Base-by-base conservation (phyloP, 2,113 vertebrate genomes). In the Dascyllus trimaculatus region DNA sequence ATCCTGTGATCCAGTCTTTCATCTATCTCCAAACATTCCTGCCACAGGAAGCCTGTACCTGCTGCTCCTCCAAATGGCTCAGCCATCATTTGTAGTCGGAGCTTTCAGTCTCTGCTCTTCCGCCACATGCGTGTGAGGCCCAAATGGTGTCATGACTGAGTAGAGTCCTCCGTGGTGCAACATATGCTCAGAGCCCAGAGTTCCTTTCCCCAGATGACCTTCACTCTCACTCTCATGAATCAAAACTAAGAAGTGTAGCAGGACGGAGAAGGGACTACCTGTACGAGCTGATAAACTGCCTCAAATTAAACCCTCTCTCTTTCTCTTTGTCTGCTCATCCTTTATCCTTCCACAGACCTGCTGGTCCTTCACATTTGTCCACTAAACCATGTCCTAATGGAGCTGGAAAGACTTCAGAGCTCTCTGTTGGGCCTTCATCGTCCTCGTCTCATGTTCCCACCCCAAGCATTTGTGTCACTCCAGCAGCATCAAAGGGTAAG, bases 31-130 rank as follows among this genome's bases (percentile, higher is more conserved):
- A 86, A 35, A 62, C 78, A 52, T 59, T 71, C 57, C 45, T 84
- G 81, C 89, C 80, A 40, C 89, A 93, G 92, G 91, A 83, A 43
- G 67, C 88, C 80, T 63, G 60, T 87, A 71, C 87, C 80, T 67
- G 86, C 90, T 80, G 75, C 88, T 88, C 78, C 63, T 87, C 86
- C 86, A 78, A 91, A 92, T 81, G 81, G 60, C 88, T 76, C 85
- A 14, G 59, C 76, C 81, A 35, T 78, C 68, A 79, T 81, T 86
- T 70, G 82, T 65, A 72, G 82, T 88, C 79, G 14, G 35, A 66
- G 77, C 71, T 45, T 51, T 56, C 51, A 13, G 59, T 46, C 71
- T 57, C 72, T 78, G 25, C 63, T 46, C 59, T 73, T 81, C 63
- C 82, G 38, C 81, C 86, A 72, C 85, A 81, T 72, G 82, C 84